Conservation (phyloP, 1,140 invertebrate genomes). For the Caenorhabditis briggsae region DNA sequence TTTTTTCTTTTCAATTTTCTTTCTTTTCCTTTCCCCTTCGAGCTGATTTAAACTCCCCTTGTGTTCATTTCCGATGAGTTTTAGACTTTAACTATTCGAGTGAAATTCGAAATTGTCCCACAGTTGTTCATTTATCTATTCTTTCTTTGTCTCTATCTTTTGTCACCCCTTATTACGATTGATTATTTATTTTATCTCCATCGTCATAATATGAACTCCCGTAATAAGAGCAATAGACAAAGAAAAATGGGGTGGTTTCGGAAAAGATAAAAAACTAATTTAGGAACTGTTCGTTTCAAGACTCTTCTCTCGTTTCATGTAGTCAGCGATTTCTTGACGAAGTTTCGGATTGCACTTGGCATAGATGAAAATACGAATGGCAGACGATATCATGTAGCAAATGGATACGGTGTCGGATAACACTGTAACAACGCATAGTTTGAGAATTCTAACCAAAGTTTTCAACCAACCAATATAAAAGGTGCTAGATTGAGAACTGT, state of each 20-base stretch:
- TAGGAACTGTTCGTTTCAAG: slow-evolving; percentile 70
- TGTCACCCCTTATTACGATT: slow-evolving; percentile 15
- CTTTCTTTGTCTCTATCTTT: slow-evolving; percentile 1
- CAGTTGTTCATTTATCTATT: slow-evolving; percentile 40
- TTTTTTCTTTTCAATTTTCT: neutral
- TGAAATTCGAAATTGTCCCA: slow-evolving; percentile 36
- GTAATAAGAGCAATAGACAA: slow-evolving; percentile 22
- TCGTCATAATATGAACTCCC: slow-evolving; percentile 52
- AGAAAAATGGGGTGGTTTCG: neutral
- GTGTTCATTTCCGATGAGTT: slow-evolving; percentile 36
- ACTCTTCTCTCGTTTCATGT: slow-evolving; percentile 70
- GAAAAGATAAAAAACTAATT: neutral
- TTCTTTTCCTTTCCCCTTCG: slow-evolving; percentile 11
- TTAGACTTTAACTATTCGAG: slow-evolving; percentile 47
- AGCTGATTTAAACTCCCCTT: neutral
- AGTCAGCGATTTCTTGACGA: slow-evolving; percentile 61
- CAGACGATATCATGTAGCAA: slow-evolving; percentile 62
- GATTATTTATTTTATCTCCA: slow-evolving; percentile 16
- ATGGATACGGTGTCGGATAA: slow-evolving; percentile 63
- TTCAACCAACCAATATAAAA: slow-evolving; percentile 58
- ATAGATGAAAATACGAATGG: slow-evolving; percentile 62
- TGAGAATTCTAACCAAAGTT: neutral
- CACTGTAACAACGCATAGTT: slow-evolving; percentile 6
- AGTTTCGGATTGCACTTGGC: slow-evolving; percentile 64
- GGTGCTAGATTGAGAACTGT: slow-evolving; percentile 53